Base-by-base conservation (phyloP, 2,888 invertebrate species). In the Agonopterix heracliana region DNA sequence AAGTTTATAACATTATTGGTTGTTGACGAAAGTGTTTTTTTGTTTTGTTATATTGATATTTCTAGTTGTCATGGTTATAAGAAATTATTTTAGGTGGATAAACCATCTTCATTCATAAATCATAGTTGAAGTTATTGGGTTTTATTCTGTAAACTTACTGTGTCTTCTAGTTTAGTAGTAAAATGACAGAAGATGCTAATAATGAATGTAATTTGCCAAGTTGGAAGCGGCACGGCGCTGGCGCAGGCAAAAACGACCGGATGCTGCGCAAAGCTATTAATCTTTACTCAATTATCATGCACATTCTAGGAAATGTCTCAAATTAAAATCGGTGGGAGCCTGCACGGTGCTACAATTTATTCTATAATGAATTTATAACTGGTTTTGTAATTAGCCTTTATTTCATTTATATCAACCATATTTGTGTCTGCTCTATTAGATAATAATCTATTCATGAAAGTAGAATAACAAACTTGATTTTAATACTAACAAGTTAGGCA, bases 221-320 rank as follows among this genome's bases (percentile, higher is more conserved):
- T 26, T 26, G 46, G 52, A 57, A 47, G 50, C 56, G 52, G 53
- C 54, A 54, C 51, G 36, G 49, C 55, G 53, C 10, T 2, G 38
- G 11, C 10, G 55, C 50, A 60, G 54, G 59, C 44, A 53, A 53
- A 44, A 34, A 59, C 51, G 58, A 52, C 59, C 63, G 66, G 64
- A 60, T 59, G 55, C 54, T 56, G 46, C 17, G 54, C 54, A 50
- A 61, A 56, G 46, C 53, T 59, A 62, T 66, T 62, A 60, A 48
- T 53, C 55, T 60, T 61, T 52, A 41, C 60, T 59, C 64, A 70
- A 71, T 66, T 66, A 67, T 62, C 59, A 52, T 59, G 51, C 60
- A 54, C 60, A 61, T 68, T 64, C 68, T 66, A 64, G 66, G 70
- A 73, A 71, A 56, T 57, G 57, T 51, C 54, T 46, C 52, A 62